Conservation (phyloP, 2,113 vertebrate species). For the Ia io region DNA sequence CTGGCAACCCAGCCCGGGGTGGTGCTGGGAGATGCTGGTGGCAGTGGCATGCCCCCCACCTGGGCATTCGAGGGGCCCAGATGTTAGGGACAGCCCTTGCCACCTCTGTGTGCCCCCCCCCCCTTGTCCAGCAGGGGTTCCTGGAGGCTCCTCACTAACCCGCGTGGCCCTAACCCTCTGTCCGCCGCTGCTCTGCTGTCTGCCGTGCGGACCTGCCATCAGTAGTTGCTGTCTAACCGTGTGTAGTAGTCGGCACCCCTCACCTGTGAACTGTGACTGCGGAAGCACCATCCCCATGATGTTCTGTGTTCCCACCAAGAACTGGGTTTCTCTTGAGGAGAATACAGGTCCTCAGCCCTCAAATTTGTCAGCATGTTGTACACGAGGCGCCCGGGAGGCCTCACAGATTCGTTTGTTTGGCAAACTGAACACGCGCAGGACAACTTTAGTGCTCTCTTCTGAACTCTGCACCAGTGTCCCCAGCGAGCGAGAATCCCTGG, state of each 20-base stretch:
- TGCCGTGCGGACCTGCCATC: constrained; percentile 42
- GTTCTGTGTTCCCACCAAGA: constrained; percentile 69
- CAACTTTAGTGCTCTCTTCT: neutral
- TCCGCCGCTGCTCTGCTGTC: neutral
- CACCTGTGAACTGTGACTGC: constrained; percentile 74
- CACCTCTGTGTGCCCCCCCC: fast-evolving
- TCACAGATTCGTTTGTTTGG: neutral
- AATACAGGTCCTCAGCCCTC: constrained; percentile 36
- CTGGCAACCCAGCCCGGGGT: fast-evolving
- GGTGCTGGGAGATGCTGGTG: fast-evolving
- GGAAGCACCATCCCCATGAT: constrained; percentile 75
- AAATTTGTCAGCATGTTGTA: fast-evolving
- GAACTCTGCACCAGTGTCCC: neutral
- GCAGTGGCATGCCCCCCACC: fast-evolving
- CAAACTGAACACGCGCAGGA: neutral
- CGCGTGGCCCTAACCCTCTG: neutral
- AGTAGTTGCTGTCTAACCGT: constrained; percentile 81
- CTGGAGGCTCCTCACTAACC: neutral
- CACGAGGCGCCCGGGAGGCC: neutral
- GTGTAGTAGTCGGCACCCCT: constrained; percentile 72
- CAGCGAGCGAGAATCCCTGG: neutral
- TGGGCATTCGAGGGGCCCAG: neutral
- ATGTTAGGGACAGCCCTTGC: neutral
- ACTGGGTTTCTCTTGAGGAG: constrained; percentile 85
- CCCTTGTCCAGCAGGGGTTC: neutral